Evolutionary conservation across 2,113 vertebrate genomes (phyloP).

Genomic region (Psephotus haematonotus): DNA sequence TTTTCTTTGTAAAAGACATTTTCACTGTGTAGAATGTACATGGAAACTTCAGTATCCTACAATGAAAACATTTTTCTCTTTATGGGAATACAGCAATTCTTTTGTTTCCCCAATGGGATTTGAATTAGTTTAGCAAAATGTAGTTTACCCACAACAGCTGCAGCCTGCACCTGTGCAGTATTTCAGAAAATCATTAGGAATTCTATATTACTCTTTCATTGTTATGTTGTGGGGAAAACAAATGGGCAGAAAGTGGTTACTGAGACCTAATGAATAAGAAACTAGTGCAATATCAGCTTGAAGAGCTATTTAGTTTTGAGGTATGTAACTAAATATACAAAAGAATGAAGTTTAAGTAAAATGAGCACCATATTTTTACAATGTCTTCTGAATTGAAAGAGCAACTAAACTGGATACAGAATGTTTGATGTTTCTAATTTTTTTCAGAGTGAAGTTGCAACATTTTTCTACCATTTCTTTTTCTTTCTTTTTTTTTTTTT

Average conservation of each 20-base stretch:
- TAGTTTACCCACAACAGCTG: constrained; percentile 77
- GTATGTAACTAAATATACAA: constrained; percentile 1
- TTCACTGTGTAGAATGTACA: constrained; percentile 10
- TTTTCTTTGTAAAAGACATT: constrained; percentile 25
- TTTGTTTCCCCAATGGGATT: constrained; percentile 64
- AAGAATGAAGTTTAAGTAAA: constrained; percentile 16
- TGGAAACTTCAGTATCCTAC: constrained; percentile 47
- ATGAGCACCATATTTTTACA: neutral
- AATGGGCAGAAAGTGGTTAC: constrained; percentile 46
- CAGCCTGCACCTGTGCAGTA: constrained; percentile 74
- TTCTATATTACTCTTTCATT: constrained; percentile 66
- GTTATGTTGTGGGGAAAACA: constrained; percentile 27
- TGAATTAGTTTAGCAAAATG: constrained; percentile 73
- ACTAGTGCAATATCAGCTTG: constrained; percentile 45
- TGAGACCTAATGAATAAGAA: constrained; percentile 42
- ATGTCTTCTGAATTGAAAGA: neutral
- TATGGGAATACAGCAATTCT: constrained; percentile 54
- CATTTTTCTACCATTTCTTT: neutral
- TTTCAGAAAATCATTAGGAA: constrained; percentile 62
- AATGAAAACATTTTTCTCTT: constrained; percentile 62
- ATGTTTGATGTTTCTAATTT: neutral
- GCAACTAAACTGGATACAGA: neutral
- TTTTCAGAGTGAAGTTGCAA: neutral
- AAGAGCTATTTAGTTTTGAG: constrained; percentile 32
- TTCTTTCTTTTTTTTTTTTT: fast-evolving